phyloP scores from a whole-genome alignment of 2,888 invertebrate species.

The Hyppa rectilinea region DNA sequence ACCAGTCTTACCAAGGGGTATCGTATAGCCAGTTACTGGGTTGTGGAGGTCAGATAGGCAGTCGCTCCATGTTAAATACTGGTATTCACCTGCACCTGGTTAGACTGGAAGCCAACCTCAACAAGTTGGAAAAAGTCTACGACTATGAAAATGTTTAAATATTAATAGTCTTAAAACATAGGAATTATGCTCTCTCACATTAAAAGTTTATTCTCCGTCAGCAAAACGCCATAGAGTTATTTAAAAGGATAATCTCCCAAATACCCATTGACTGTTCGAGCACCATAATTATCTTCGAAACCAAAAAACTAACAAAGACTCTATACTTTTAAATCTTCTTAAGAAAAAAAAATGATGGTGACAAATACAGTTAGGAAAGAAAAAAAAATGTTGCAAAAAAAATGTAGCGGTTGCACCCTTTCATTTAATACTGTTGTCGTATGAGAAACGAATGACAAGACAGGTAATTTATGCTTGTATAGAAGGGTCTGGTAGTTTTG shows the following conservation, averaged over 20 bases:
- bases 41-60: too few relatives aligned
- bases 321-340: constrained; percentile 75
- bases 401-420: constrained; percentile 83
- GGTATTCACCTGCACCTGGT: too few relatives aligned
- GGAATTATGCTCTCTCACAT: too few relatives aligned
- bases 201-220: too few relatives aligned
- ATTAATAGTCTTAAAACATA: too few relatives aligned
- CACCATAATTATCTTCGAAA: constrained; percentile 70
- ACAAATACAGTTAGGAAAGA: constrained; percentile 67
- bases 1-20: too few relatives aligned
- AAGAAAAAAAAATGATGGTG: constrained; percentile 66
- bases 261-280: constrained; percentile 78
- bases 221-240: constrained; percentile 5
- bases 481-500: constrained; percentile 28
- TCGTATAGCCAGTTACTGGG: too few relatives aligned
- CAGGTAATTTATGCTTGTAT: constrained; percentile 65
- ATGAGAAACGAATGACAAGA: constrained; percentile 78
- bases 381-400: constrained; percentile 67
- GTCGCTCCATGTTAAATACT: too few relatives aligned
- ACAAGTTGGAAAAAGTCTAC: too few relatives aligned
- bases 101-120: too few relatives aligned
- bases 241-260: constrained; percentile 56
- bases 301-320: constrained; percentile 70
- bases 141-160: too few relatives aligned
- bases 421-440: constrained; percentile 76